Base-by-base conservation (phyloP, 2,888 invertebrate species). In the Nomada goodeniana region DNA sequence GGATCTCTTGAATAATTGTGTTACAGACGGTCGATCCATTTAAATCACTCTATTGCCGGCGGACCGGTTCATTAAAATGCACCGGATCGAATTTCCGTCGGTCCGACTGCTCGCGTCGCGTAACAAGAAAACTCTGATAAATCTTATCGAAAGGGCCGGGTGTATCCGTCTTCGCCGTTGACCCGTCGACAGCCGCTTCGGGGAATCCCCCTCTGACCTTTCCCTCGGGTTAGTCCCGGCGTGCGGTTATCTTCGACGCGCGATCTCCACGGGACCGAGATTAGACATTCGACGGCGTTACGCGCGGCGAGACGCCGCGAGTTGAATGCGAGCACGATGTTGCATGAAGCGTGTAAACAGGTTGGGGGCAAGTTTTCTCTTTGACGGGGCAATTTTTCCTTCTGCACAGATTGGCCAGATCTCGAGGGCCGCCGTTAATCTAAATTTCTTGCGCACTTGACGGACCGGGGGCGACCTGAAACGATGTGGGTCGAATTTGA, bases 41-140 rank as follows among this genome's bases (percentile, higher is more conserved):
- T 86, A 85, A 88, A 88, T 88, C 86, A 85, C 83, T 88, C 86
- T 81, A 87, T 87, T 80, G 82, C 80, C 82, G 76, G 81, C 82
- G 79, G 85, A 83, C 87, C 60, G 81, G 80, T 88, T 88, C 87
- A 88, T 87, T 87, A 87, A 86, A 87, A 87, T 88, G 84, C 87
- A 84, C 68, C 84, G 72, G 75, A 87, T 82, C 86, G 86, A 82
- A 88, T 84, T 88, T 81, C 86, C 80, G 80, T 86, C 88, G 72
- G 71, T 20, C n/a, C 67, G 70, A 53, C 78, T 68, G 70, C 70
- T 81, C 71, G 23, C 76, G 80, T 50, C 67, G 77, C 50, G 75
- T 77, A 80, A 80, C 79, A 76, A 78, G 88, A 84, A 88, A 84
- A 86, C 84, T 84, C 77, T 74, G 86, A 86, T 82, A 80, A 87